Base-by-base conservation (phyloP, 2,113 vertebrate genomes). In the Nycticorax nycticorax region DNA sequence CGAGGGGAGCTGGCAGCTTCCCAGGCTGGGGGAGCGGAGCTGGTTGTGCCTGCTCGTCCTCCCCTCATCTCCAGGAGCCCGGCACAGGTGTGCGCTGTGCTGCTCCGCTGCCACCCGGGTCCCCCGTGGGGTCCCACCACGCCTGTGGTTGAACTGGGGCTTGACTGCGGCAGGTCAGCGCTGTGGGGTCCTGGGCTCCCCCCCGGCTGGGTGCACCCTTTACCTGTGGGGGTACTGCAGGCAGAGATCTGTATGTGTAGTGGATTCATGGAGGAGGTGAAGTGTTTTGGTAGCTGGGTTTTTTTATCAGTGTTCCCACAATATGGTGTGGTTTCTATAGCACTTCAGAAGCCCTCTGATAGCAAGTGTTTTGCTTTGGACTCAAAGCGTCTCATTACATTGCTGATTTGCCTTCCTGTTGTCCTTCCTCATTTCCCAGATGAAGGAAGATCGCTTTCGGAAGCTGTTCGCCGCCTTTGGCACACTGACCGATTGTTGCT, bases 381-480 rank as follows among this genome's bases (percentile, higher is more conserved):
- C 0, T 0, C 15, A 8, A 27, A 73, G 11, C 1, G 0, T 6
- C 3, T 67, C 26, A 0, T 18, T 8, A 4, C 3, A 0, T 6
- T 60, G 43, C 45, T 95, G 32, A 85, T 12, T 24, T 17, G 4
- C 13, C 13, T 35, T 12, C 4, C 26, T 22, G 4, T 4, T 33
- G 4, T 2, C 6, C 2, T 23, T 27, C 4, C 7, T 14, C 9
- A 1, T 23, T 30, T 24, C 24, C 23, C 93, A 99, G 99, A 98
- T 99, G 98, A 99, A 99, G 95, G 99, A 99, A 86, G 99, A 99
- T 13, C 98, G 99, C 17, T 99, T 99, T 97, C 96, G 97, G 86
- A 97, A 98, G 14, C 98, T 99, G 71, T 99, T 99, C 8, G 96
- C 97, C 0, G 98, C 97, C 83, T 99, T 99, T 24, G 99, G 99